Base-by-base conservation (phyloP, 2,888 invertebrate species). In the Monoplex corrugatus region DNA sequence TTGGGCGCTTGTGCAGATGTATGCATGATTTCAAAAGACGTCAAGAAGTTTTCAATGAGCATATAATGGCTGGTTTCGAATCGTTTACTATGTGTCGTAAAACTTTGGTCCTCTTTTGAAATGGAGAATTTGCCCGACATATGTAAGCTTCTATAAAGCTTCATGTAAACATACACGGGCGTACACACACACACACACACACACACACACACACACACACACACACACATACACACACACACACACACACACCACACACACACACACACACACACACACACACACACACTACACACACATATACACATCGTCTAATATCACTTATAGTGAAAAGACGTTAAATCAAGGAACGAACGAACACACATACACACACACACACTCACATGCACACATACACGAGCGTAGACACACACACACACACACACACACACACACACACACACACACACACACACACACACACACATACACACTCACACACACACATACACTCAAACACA, bases 141-240 rank as follows among this genome's bases (percentile, higher is more conserved):
- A n/a, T n/a, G n/a, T n/a, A n/a, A n/a, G n/a, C n/a, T n/a, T n/a
- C n/a, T n/a, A n/a, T n/a, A n/a, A n/a, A n/a, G n/a, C n/a, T n/a
- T n/a, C n/a, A n/a, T n/a, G n/a, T n/a, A n/a, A n/a, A 10, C 68
- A 8, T n/a, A 68, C 68, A 68, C 68, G 2, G 28, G n/a, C 3
- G 1, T n/a, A 68, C 68, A 68, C 68, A 68, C 68, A 68, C 68
- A 68, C 68, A 68, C 68, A 68, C 68, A 68, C 80, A 80, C 80
- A 80, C 80, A 80, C 80, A 80, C 80, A 80, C 80, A 80, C 80
- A 38, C 80, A 80, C 80, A 80, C 80, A 80, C 80, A 38, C 43
- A 80, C 38, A 40, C 23, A 40, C 80, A 38, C 43, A 40, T 2
- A 16, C 43, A 40, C 80, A 80, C 80, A 40, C 80, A 80, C 80